Percentiles rank a stretch among this genome's conserved stretches.
phyloP scores from a whole-genome alignment of 1,140 invertebrate species.

The Anoplophora glabripennis region DNA sequence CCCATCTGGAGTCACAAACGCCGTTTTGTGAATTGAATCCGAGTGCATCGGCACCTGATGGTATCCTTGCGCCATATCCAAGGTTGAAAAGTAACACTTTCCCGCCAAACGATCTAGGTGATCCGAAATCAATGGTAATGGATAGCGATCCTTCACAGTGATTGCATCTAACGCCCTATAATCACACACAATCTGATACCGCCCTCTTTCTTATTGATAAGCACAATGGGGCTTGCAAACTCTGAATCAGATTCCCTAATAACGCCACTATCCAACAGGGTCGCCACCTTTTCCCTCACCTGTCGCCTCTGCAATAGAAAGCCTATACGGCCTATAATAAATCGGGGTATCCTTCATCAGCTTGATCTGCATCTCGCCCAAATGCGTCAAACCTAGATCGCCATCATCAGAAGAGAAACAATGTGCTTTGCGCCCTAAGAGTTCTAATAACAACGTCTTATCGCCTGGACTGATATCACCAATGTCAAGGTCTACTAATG shows the following conservation, averaged over 20 bases:
- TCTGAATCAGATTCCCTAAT: constrained; percentile 40
- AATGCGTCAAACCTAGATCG: too few relatives aligned
- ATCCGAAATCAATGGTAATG: constrained; percentile 38
- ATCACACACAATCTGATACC: constrained; percentile 52
- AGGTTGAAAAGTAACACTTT: constrained; percentile 15
- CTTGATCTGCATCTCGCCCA: too few relatives aligned
- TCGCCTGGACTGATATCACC: too few relatives aligned
- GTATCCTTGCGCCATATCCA: constrained; percentile 10
- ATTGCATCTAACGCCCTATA: constrained; percentile 51
- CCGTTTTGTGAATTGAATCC: constrained; percentile 7
- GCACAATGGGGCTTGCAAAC: constrained; percentile 50
- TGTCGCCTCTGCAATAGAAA: not conserved
- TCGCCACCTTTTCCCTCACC: constrained; percentile 23
- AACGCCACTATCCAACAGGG: constrained; percentile 30
- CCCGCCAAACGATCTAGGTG: constrained; percentile 34
- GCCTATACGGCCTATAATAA: too few relatives aligned
- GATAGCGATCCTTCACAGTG: constrained; percentile 34
- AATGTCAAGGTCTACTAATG: too few relatives aligned
- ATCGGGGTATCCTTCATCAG: too few relatives aligned
- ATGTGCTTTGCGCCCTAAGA: not conserved
- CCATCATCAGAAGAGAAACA: constrained; percentile 2
- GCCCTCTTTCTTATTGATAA: constrained; percentile 54
- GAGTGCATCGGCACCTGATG: constrained; percentile 1
- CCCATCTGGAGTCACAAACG: constrained; percentile 2
- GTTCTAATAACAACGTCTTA: too few relatives aligned